A percentile compares a stretch with the other conserved stretches of the same genome.
Conservation (phyloP, 2,888 invertebrate species). For the Ceriagrion tenellum region DNA sequence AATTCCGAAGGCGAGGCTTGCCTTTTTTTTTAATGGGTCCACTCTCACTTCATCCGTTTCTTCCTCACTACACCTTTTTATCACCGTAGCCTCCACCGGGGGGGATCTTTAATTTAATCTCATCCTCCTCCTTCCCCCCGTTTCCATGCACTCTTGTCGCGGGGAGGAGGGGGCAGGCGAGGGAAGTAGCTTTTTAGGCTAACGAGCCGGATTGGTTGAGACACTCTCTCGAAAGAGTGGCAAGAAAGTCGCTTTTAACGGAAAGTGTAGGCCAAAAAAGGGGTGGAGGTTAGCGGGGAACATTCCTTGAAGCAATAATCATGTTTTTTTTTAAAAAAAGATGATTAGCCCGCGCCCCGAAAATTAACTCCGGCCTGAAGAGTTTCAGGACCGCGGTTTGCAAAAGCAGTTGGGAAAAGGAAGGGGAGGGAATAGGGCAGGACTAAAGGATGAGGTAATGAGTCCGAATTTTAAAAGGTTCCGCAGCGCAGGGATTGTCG, state of each 20-base stretch:
- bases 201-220: background rate
- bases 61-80: background rate
- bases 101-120: constrained; percentile 16
- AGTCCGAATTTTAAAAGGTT: background rate
- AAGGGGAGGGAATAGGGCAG: too few species aligned
- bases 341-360: background rate
- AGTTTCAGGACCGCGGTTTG: background rate
- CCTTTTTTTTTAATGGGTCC: background rate
- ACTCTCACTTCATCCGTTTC: constrained; percentile 12
- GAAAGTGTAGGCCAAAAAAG: background rate
- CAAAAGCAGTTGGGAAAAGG: background rate
- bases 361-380: background rate
- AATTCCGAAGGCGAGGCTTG: background rate
- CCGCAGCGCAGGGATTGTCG: background rate
- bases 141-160: background rate
- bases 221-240: background rate
- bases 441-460: background rate
- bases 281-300: background rate
- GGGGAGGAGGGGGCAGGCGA: background rate
- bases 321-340: background rate
- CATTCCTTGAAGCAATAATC: background rate
- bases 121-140: background rate
- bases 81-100: background rate
- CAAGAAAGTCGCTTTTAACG: background rate
- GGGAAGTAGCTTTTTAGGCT: background rate